Conservation (phyloP, 2,888 invertebrate genomes). For the Dorcus hopei region DNA sequence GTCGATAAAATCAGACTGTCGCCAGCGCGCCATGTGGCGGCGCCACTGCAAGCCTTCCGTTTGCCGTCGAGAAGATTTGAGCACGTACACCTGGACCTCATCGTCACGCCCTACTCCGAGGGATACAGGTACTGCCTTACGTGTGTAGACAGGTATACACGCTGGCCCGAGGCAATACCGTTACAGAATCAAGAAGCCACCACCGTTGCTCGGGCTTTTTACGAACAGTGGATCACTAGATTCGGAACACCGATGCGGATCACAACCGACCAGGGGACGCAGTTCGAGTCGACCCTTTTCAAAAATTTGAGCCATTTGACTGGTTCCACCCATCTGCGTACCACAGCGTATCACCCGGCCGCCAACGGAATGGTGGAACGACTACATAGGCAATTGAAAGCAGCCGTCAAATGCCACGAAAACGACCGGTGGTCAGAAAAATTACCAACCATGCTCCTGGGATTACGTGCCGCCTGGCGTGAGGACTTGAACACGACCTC, state of each 20-base stretch:
- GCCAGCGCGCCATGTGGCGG: conserved; percentile 28
- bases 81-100: conserved; percentile 47
- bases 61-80: conserved; percentile 34
- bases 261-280: conserved; percentile 34
- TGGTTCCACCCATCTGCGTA: conserved; percentile 3
- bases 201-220: conserved; percentile 32
- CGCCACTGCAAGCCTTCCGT: conserved; percentile 21
- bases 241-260: conserved; percentile 31
- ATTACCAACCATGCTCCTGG: conserved; percentile 7
- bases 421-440: conserved; percentile 9
- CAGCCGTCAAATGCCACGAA: conserved; percentile 15
- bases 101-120: conserved; percentile 41
- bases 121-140: conserved; percentile 38
- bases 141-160: conserved; percentile 34
- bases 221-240: conserved; percentile 31
- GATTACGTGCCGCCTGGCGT: conserved; percentile 9
- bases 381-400: conserved; percentile 21
- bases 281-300: conserved; percentile 16
- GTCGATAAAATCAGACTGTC: no score
- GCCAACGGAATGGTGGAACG: conserved; percentile 26
- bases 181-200: conserved; percentile 33
- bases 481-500: conserved; percentile 11
- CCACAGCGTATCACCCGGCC: neutral
- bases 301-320: conserved; percentile 16
- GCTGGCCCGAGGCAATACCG: conserved; percentile 37